Evolutionary conservation across 1,140 invertebrate species (phyloP), one percentile per base, ranked within the genome.

Genomic region (Yoshiicerus persimilis): DNA sequence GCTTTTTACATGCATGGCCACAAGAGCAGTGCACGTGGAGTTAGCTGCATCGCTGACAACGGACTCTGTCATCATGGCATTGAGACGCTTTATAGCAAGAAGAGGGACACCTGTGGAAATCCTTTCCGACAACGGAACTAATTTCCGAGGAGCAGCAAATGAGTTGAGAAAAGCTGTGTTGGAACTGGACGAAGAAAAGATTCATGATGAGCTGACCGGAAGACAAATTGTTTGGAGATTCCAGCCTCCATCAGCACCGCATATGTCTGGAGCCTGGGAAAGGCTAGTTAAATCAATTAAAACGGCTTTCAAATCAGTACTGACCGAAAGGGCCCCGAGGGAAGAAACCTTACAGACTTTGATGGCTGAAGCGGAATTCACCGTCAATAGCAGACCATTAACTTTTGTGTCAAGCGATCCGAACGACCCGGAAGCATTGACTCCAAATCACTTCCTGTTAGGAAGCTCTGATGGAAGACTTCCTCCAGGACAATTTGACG

Each of bases 331-430:
- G 25, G 4, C 9, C 5, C 84, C 88, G 8, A 88, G 41, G 3
- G 91, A 86, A 56, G 91, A 92, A 89, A 88, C 91, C 88, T 89
- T 92, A n/a, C n/a, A n/a, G n/a, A n/a, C n/a, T n/a, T n/a, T n/a
- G n/a, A n/a, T n/a, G n/a, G n/a, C n/a, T n/a, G n/a, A n/a, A n/a
- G n/a, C n/a, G n/a, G n/a, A n/a, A n/a, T n/a, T n/a, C n/a, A n/a
- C n/a, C n/a, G n/a, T n/a, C n/a, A n/a, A n/a, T n/a, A n/a, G n/a
- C n/a, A n/a, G n/a, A n/a, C n/a, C n/a, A n/a, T n/a, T n/a, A n/a
- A n/a, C n/a, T n/a, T n/a, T n/a, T n/a, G n/a, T n/a, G n/a, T n/a
- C n/a, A n/a, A n/a, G n/a, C n/a, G n/a, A n/a, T n/a, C n/a, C n/a
- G n/a, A n/a, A n/a, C n/a, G n/a, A n/a, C n/a, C n/a, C n/a, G n/a